These are phyloP conservation scores for Leptarthrus brevirostris DNA, from an alignment of 2,888 invertebrate genomes.

Conservation along the genomic window DNA sequence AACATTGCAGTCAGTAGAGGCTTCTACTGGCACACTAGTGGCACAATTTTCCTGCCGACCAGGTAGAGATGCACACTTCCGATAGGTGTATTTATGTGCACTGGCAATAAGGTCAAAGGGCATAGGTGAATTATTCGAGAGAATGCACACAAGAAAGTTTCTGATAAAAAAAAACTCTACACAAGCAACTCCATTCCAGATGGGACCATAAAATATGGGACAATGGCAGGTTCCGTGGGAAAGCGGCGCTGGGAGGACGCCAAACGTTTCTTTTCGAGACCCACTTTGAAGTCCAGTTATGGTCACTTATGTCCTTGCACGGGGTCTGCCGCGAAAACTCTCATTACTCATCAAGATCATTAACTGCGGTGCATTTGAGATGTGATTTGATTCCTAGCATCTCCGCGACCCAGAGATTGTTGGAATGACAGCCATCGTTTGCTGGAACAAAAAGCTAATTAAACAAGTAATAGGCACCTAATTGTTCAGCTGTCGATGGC, in stretches of 20 bases:
- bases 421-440: not conserved
- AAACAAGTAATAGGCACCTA: not conserved
- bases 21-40: constrained; percentile 37
- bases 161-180: constrained; percentile 21
- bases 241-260: constrained; percentile 17
- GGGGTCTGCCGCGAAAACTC: constrained; percentile 1
- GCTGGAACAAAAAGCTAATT: constrained; percentile 12
- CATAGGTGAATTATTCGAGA: constrained; percentile 49
- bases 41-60: constrained; percentile 44
- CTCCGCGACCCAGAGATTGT: not conserved
- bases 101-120: constrained; percentile 47
- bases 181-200: constrained; percentile 32
- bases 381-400: not conserved
- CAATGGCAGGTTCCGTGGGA: constrained; percentile 35
- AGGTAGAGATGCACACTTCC: constrained; percentile 46
- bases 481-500: not conserved
- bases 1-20: not conserved
- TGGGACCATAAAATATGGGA: constrained; percentile 43
- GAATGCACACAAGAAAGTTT: constrained; percentile 41
- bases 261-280: not conserved
- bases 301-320: constrained; percentile 11
- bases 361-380: not conserved
- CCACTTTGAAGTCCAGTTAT: constrained; percentile 32
- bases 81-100: constrained; percentile 50
- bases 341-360: not conserved